Conservation (phyloP, 2,888 invertebrate species). For the Nephrotoma flavescens region DNA sequence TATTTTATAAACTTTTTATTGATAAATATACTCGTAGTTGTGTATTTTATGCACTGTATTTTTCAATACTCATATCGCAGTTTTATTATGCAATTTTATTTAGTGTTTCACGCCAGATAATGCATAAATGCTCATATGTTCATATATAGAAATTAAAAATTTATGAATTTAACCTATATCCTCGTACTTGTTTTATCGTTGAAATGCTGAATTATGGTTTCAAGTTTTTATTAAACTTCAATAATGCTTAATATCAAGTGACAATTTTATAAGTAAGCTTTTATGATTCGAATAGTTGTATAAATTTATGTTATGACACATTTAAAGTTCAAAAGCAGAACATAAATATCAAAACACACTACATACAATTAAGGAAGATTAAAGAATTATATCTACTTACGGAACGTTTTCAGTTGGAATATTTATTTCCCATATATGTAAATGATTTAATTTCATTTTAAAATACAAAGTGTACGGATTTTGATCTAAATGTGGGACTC, state of each 20-base stretch:
- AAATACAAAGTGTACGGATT: too few relatives aligned
- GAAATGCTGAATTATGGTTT: background rate
- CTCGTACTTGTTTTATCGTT: background rate
- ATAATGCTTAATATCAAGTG: background rate
- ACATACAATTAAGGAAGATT: too few relatives aligned
- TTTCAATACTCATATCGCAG: background rate
- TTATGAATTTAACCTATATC: background rate
- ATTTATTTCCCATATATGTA: too few relatives aligned
- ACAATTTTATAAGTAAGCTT: background rate
- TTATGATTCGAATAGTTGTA: too few relatives aligned
- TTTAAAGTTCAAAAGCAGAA: too few relatives aligned
- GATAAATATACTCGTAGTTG: background rate
- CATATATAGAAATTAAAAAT: background rate
- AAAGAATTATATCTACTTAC: too few relatives aligned
- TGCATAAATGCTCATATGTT: background rate
- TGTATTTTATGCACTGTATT: background rate
- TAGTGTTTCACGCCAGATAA: background rate
- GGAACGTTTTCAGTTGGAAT: too few relatives aligned
- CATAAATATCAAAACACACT: too few relatives aligned
- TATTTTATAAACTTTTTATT: background rate
- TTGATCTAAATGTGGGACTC: too few relatives aligned
- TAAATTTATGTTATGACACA: too few relatives aligned
- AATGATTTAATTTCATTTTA: too few relatives aligned
- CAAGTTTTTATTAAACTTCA: background rate
- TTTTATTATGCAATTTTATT: background rate